phyloP scores from a whole-genome alignment of 2,797 vertebrate species.

The Tinamus major region DNA sequence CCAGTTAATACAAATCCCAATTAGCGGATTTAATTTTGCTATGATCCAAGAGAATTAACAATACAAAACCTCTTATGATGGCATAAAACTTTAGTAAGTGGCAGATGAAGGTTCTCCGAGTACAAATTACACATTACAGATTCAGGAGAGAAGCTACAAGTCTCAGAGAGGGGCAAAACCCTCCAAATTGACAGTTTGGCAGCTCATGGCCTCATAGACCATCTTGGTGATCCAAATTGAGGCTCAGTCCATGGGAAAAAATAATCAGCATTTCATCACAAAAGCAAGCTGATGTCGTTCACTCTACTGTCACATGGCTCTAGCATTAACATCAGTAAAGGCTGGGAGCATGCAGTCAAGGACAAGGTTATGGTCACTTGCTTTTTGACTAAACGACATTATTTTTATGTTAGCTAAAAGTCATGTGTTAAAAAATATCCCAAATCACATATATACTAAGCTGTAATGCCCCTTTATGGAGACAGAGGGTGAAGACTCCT shows the following conservation, averaged over 20 bases:
- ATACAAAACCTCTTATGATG: neutral
- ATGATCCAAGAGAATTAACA: constrained; percentile 17
- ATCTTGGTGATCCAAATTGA: neutral
- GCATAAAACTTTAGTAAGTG: neutral
- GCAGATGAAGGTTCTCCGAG: neutral
- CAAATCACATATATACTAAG: neutral
- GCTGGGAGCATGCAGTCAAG: neutral
- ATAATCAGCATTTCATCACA: neutral
- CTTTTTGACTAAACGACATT: neutral
- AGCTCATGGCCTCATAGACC: neutral
- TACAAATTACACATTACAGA: rapidly evolving
- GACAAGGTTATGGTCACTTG: neutral
- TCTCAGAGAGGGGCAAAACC: neutral
- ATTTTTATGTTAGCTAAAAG: neutral
- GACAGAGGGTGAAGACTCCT: neutral
- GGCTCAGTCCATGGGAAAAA: neutral
- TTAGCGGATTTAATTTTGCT: neutral
- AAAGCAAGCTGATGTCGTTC: rapidly evolving
- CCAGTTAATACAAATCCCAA: neutral
- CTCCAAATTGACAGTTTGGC: neutral
- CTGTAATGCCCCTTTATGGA: neutral
- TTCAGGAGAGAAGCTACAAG: neutral
- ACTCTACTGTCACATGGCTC: neutral
- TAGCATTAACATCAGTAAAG: neutral
- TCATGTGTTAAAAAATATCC: rapidly evolving